Evolutionary conservation across 2,888 invertebrate species (phyloP).

Genomic region (Nemapogon koenigi): DNA sequence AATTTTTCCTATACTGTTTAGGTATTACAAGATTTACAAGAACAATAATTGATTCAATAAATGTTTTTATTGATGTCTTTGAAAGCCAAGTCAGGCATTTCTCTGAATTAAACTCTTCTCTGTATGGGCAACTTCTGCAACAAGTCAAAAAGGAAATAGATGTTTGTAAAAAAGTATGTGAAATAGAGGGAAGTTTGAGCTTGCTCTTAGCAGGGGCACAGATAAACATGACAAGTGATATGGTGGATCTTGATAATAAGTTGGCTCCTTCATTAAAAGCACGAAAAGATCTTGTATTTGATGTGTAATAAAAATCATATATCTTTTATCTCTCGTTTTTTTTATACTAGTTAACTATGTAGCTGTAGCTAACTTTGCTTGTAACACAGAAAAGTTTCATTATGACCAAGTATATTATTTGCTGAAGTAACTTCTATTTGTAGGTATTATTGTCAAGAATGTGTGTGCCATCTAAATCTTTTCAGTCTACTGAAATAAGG

Average conservation of each 20-base stretch:
- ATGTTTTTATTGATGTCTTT: slow-evolving; percentile 78
- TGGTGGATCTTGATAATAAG: slow-evolving; percentile 32
- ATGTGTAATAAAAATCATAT: slow-evolving; percentile 33
- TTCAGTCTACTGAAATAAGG: no score
- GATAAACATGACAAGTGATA: slow-evolving; percentile 41
- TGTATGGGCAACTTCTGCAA: slow-evolving; percentile 67
- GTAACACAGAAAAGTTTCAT: no score
- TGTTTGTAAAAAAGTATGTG: slow-evolving; percentile 67
- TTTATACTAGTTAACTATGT: no score
- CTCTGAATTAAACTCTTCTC: slow-evolving; percentile 65
- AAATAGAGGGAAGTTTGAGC: slow-evolving; percentile 74
- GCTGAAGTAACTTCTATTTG: no score
- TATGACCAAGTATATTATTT: no score
- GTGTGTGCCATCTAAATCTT: no score
- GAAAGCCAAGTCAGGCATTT: slow-evolving; percentile 69
- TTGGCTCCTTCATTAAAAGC: slow-evolving; percentile 50
- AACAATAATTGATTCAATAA: slow-evolving; percentile 75
- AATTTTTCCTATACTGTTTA: slow-evolving; percentile 77
- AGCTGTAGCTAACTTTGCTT: no score
- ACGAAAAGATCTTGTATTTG: slow-evolving; percentile 63
- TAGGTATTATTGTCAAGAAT: no score
- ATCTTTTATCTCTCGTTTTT: no score
- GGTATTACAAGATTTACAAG: slow-evolving; percentile 78
- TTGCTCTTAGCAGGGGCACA: slow-evolving; percentile 69
- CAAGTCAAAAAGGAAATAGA: slow-evolving; percentile 72